phyloP scores from a whole-genome alignment of 2,888 invertebrate genomes.

The Drosophila algonquin region DNA sequence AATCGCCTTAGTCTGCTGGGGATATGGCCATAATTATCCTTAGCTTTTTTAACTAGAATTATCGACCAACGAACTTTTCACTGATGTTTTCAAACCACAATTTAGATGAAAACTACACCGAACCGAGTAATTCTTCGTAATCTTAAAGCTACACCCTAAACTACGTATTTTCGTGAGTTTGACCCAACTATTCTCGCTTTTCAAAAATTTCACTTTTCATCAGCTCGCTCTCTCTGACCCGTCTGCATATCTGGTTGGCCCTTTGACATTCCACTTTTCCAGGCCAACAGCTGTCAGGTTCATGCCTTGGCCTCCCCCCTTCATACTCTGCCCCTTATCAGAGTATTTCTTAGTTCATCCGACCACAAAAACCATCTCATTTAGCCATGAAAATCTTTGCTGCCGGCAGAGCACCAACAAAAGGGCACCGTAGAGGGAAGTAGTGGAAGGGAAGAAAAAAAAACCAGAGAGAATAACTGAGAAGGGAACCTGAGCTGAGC shows the following conservation, averaged over 20 bases:
- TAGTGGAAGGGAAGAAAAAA: constrained; percentile 11
- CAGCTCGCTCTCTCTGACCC: constrained; percentile 35
- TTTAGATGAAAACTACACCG: not conserved
- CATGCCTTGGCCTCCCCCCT: constrained; percentile 36
- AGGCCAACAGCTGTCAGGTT: constrained; percentile 59
- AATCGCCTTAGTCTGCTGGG: too few relatives aligned
- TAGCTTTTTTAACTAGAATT: too few relatives aligned
- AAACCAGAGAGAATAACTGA: constrained; percentile 13
- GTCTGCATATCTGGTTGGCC: constrained; percentile 16
- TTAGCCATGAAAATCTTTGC: constrained; percentile 77
- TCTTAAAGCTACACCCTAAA: constrained; percentile 19
- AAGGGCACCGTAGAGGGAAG: not conserved
- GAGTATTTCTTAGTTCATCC: constrained; percentile 49
- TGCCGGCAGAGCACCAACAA: constrained; percentile 34
- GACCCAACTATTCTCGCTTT: constrained; percentile 13
- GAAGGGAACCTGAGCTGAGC: constrained; percentile 62
- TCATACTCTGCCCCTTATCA: constrained; percentile 38
- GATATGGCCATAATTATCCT: too few relatives aligned
- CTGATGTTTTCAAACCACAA: not conserved
- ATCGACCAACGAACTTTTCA: too few relatives aligned
- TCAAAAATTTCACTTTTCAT: constrained; percentile 49
- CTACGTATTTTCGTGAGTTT: not conserved
- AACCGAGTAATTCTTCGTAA: not conserved
- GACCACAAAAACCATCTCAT: constrained; percentile 77
- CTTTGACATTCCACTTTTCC: constrained; percentile 53